Base-by-base conservation (phyloP, 1,140 invertebrate genomes). In the Trachymyrmex cornetzi region DNA sequence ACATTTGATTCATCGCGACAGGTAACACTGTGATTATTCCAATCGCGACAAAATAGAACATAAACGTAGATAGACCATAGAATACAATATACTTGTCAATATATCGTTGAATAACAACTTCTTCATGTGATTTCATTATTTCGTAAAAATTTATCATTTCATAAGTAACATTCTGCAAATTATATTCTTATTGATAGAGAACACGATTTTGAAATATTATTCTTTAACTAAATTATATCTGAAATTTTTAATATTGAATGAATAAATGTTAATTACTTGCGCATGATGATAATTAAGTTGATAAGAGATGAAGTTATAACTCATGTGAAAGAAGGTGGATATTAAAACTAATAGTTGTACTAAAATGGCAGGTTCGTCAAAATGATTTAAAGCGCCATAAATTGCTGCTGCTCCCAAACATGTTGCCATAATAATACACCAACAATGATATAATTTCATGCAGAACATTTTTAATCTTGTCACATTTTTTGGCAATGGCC, bases 21-120 rank as follows among this genome's bases (percentile, higher is more conserved):
- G 92, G 87, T 61, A 91, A 12, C 19, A 11, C 82, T 75, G 11
- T 89, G 9, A 61, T 61, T 55, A 5, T 75, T 5, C 48, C 24
- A 3, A 88, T 11, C 22, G 77, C 64, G 22, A 88, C 80, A 0
- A 87, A 9, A 22, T 90, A 92, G 3, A 81, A 63, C 24, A 71
- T 81, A 14, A 87, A n/a, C 3, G 75, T 61, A 1, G 71, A 44
- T 6, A 22, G 9, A 19, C 80, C 55, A 12, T 92, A 87, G 24
- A 92, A 84, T 14, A 19, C 7, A 14, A 66, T 14, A 44, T 50
- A 44, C 16, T 61, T 77, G 34, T 77, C 16, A 59, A 77, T 27
- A 9, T 77, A 61, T 61, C 34, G 55, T 61, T 61, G 74, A 38
- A 61, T 44, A 61, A 77, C 16, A 7, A n/a, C 7, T 19, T 77